Evolutionary conservation across 2,113 vertebrate species (phyloP), one percentile per base, ranked within the genome.

Genomic region (Vimba vimba): DNA sequence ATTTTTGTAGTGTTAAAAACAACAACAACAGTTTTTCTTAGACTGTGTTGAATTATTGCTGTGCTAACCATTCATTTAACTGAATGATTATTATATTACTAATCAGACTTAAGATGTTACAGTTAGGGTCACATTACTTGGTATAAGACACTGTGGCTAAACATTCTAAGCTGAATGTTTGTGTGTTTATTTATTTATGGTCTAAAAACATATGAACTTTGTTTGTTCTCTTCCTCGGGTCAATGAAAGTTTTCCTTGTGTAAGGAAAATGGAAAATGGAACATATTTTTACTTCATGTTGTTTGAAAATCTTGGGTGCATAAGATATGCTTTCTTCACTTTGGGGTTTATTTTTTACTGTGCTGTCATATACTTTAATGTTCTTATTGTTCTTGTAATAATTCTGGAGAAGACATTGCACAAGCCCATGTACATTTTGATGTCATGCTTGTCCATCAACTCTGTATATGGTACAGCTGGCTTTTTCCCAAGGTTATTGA

Each of bases 371-470:
- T 75, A 3, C 4, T 86, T 86, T 4, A 82, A 86, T 86, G 39
- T 60, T 3, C 27, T 60, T 23, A 82, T 81, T 33, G 50, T 75
- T 64, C 30, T 84, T 55, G 33, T 23, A 36, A 59, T 79, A 36
- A 6, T 52, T 75, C 15, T 23, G 76, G 81, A 79, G 10, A 50
- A 74, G 52, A 55, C 8, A 17, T 85, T 94, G 4, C 90, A 92
- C 64, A 89, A 90, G 0, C 92, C 94, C 57, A 95, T 95, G 94
- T 95, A 95, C 43, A 88, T 94, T 75, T 92, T 95, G 30, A 90
- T 94, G 45, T 81, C 91, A 15, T 92, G 92, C n/a, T 90, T 95
- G 0, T 93, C 87, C 17, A 62, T 95, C 10, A 93, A 93, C 75
- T 93, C 94, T 88, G 64, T 95, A 45, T 94, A 93, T 8, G 94